Percentiles rank a stretch among this genome's conserved stretches.
Evolutionary conservation across 2,888 invertebrate genomes (phyloP).

Genomic region (Hermaeophaga mercurialis): DNA sequence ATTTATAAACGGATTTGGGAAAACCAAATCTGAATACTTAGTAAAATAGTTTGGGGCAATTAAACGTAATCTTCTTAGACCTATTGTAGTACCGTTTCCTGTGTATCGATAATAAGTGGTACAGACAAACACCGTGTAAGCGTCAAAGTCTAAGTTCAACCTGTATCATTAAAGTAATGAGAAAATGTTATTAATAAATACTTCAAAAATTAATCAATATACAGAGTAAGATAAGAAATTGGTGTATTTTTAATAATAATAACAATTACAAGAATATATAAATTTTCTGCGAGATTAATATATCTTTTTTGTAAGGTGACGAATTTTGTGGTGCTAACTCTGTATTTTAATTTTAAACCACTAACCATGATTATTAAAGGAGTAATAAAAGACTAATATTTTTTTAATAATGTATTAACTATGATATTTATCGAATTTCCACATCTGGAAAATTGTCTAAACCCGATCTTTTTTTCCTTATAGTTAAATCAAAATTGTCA

Average conservation of each 20-base stretch:
- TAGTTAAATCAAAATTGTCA: conserved; percentile 32
- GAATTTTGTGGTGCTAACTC: too few species aligned
- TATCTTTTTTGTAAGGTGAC: too few species aligned
- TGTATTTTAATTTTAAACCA: too few species aligned
- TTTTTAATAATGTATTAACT: too few species aligned
- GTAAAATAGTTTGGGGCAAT: conserved; percentile 1
- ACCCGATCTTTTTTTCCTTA: conserved; percentile 33
- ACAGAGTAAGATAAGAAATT: too few species aligned
- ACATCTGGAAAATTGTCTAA: conserved; percentile 20
- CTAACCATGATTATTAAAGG: too few species aligned
- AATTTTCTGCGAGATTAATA: too few species aligned
- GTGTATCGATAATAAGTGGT: not conserved
- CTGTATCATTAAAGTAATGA: too few species aligned
- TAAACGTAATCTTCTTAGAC: conserved; percentile 1
- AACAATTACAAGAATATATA: too few species aligned
- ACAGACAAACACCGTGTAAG: not conserved
- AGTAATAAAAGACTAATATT: not conserved
- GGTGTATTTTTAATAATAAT: too few species aligned
- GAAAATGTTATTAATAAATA: too few species aligned
- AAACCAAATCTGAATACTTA: conserved; percentile 14
- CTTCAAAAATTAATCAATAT: too few species aligned
- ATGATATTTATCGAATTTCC: conserved; percentile 34
- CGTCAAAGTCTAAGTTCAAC: conserved; percentile 5
- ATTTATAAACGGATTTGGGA: not conserved
- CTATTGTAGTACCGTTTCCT: not conserved